Base-by-base conservation (phyloP, 2,888 invertebrate genomes). In the Reticulitermes lucifugus region DNA sequence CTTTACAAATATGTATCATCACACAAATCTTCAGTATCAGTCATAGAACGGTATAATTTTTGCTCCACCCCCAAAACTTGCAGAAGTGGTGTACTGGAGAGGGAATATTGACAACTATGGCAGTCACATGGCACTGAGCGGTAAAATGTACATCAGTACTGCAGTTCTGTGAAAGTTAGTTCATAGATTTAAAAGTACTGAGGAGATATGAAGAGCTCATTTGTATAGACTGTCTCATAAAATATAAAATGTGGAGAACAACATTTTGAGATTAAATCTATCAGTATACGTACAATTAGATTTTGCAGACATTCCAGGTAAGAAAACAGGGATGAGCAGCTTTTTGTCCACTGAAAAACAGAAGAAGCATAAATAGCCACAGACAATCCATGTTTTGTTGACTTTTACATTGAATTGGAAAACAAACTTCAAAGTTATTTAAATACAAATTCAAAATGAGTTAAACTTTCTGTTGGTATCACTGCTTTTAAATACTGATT, bases 231-330 rank as follows among this genome's bases (percentile, higher is more conserved):
- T 65, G 25, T 25, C 18, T 2, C n/a, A 65, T 12, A n/a, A 65
- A 65, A 7, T 65, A 12, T 25, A 25, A 25, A 65, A n/a, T 65
- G n/a, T 65, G n/a, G 7, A n/a, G 2, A 6, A 25, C 7, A 65
- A 65, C 5, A 65, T 25, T 12, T n/a, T 10, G 7, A 65, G 2
- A 65, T 65, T 25, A 65, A n/a, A 65, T 25, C 2, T 9, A n/a
- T 25, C 25, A 29, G 5, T 80, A 60, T 65, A 81, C 81, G 41
- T 65, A 81, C 81, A 70, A 81, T 81, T n/a, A 81, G 22, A 70
- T 81, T 81, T 60, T 81, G 81, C 21, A 81, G n/a, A 21, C 81
- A 81, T 25, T 81, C 81, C 14, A 81, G n/a, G 25, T 65, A 81
- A 43, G 60, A 43, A 70, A 65, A 14, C 21, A 81, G 43, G 21